Conservation (phyloP, 1,140 invertebrate species). For the Bombyx mori region ASM3026992v2 NC_085128.1:7363001-7363500, state of each 20-base stretch:
- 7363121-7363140: conserved; percentile 69
- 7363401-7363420: conserved; percentile 21
- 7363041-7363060: conserved; percentile 14
- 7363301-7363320: too few species aligned
- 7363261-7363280: too few species aligned
- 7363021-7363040: too few species aligned
- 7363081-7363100: conserved; percentile 70
- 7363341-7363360: conserved; percentile 57
- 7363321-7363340: conserved; percentile 12
- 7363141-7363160: conserved; percentile 40
- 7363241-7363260: too few species aligned
- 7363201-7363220: not conserved
- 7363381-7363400: conserved; percentile 54
- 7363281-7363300: too few species aligned
- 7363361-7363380: conserved; percentile 69
- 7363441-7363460: conserved; percentile 39
- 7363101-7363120: conserved; percentile 70
- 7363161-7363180: conserved; percentile 40
- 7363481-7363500: conserved; percentile 62
- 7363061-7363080: conserved; percentile 52
- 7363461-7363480: conserved; percentile 63
- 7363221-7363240: too few species aligned
- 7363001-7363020: too few species aligned
- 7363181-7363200: not conserved
- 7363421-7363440: conserved; percentile 54